These are phyloP conservation scores for Phrynocephalus guinanensis DNA, from an alignment of 2,797 vertebrate genomes.

Conservation along the genomic window DNA sequence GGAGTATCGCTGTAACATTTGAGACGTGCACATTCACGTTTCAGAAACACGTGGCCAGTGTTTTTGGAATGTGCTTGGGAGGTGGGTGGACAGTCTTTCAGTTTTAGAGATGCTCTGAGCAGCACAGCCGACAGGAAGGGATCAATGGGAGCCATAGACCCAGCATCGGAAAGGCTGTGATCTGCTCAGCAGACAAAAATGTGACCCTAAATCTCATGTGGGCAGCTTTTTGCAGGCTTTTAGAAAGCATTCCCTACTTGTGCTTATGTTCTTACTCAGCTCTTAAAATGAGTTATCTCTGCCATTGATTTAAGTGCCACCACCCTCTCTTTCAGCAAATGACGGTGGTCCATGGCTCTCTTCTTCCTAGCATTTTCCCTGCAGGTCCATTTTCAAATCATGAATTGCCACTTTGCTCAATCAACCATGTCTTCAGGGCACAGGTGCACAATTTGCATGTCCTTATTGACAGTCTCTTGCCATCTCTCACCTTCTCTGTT, in stretches of 20 bases:
- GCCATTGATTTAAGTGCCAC: not conserved
- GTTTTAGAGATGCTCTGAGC: not conserved
- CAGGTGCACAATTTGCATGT: no score
- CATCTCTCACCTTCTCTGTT: no score
- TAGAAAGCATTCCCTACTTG: not conserved
- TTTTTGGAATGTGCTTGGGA: not conserved
- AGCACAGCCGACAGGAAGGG: no score
- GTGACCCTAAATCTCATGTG: not conserved
- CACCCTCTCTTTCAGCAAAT: rapidly evolving
- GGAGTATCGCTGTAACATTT: not conserved
- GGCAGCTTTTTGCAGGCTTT: not conserved
- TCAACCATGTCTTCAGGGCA: no score
- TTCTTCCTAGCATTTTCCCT: no score
- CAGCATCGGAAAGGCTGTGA: not conserved
- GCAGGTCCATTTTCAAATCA: no score
- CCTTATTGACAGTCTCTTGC: no score
- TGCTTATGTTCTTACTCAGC: not conserved
- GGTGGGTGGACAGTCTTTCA: not conserved
- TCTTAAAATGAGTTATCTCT: not conserved
- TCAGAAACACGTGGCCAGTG: not conserved
- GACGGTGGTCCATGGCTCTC: not conserved
- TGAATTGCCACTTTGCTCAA: no score
- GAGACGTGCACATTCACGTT: no score
- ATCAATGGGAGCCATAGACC: no score
- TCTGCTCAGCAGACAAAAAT: not conserved